Evolutionary conservation across 2,797 vertebrate species (phyloP).

Genomic region (Petrocephalus sullivani): DNA sequence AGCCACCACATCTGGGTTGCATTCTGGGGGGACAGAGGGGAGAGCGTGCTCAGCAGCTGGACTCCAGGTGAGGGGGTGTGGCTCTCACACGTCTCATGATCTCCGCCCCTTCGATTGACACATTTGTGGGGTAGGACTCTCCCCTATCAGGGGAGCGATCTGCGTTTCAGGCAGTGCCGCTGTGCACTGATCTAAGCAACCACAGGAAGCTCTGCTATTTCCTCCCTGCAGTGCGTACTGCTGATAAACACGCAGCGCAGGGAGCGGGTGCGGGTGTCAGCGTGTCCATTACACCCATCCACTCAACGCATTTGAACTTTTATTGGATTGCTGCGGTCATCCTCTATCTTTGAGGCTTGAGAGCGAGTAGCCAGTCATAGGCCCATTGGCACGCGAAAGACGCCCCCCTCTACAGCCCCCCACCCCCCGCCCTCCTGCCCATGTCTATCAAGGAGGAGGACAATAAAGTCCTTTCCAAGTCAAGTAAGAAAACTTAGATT

Average conservation of each 20-base stretch:
- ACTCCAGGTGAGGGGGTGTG: not conserved
- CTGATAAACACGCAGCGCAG: not conserved
- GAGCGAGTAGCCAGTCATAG: not conserved
- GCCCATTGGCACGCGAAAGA: not conserved
- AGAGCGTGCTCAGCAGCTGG: not conserved
- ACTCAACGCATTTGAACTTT: not conserved
- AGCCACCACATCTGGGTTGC: conserved; percentile 57
- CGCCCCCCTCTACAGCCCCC: not conserved
- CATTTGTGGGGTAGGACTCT: not conserved
- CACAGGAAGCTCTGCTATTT: conserved; percentile 37
- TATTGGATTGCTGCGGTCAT: not conserved
- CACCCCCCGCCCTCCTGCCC: not conserved
- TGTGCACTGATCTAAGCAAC: conserved; percentile 16
- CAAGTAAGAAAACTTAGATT: not conserved
- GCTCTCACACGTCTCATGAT: not conserved
- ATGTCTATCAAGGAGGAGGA: not conserved
- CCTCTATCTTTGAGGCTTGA: not conserved
- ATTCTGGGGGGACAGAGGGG: conserved; percentile 46
- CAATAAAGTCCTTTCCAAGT: not conserved
- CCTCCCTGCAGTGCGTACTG: conserved; percentile 17
- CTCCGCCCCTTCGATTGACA: not conserved
- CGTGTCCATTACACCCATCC: not conserved
- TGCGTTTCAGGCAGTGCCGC: not conserved
- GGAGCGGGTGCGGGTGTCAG: not conserved
- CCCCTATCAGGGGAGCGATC: not conserved